phyloP scores from a whole-genome alignment of 1,140 invertebrate species.

The Harpegnathos saltator region DNA sequence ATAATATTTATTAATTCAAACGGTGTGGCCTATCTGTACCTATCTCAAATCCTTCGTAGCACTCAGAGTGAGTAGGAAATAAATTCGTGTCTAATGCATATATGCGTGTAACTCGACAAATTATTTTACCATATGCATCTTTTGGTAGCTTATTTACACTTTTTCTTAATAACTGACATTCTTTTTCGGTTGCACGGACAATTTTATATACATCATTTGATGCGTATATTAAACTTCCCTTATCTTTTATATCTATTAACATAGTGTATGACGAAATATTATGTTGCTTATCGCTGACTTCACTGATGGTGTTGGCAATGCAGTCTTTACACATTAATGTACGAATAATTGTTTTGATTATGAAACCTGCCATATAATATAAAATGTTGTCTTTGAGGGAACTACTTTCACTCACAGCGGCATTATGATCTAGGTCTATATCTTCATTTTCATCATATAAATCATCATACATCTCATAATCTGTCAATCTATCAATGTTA shows the following conservation, averaged over 20 bases:
- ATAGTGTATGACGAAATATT: neutral
- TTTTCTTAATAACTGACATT: neutral
- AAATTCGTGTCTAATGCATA: neutral
- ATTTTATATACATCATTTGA: conserved; percentile 13
- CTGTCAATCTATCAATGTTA: neutral
- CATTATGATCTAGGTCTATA: neutral
- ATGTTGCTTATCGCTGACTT: neutral
- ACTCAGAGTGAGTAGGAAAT: neutral
- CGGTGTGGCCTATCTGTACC: conserved; percentile 3
- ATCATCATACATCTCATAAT: neutral
- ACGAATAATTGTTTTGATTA: neutral
- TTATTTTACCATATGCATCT: conserved; percentile 1
- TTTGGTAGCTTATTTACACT: neutral
- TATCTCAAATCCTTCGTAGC: neutral
- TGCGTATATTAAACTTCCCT: conserved; percentile 7
- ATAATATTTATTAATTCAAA: conserved; percentile 7
- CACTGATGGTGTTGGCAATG: neutral
- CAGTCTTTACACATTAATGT: neutral
- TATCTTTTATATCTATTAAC: neutral
- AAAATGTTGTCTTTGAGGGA: conserved; percentile 3
- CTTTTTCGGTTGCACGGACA: neutral
- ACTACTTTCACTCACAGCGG: neutral
- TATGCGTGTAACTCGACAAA: neutral
- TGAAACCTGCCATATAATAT: conserved; percentile 9
- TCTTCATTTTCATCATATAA: neutral